A percentile compares a stretch with the other conserved stretches of the same genome.
Evolutionary conservation across 2,797 vertebrate genomes (phyloP).

Genomic region (Gambusia yucatana): DNA sequence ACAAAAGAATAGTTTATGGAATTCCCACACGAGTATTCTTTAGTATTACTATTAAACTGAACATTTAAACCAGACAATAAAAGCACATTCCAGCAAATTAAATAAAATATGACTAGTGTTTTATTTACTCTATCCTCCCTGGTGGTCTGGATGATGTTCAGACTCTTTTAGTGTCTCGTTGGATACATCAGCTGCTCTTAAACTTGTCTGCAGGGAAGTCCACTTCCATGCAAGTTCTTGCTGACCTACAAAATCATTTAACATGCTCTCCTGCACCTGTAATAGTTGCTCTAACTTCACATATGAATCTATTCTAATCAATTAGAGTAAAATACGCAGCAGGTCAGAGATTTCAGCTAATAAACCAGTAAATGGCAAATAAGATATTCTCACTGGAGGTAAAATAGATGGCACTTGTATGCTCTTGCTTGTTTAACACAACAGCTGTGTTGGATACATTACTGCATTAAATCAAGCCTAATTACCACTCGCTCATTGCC

Average conservation of each 20-base stretch:
- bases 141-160: slow-evolving; percentile 27
- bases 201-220: slow-evolving; percentile 18
- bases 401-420: slow-evolving; percentile 49
- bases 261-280: slow-evolving; percentile 2
- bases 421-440: slow-evolving; percentile 57
- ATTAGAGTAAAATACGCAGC: slow-evolving; percentile 42
- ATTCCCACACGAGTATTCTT: slow-evolving; percentile 37
- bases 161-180: slow-evolving; percentile 44
- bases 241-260: background rate
- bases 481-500: slow-evolving; percentile 69
- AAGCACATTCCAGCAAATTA: slow-evolving; percentile 46
- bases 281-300: slow-evolving; percentile 12
- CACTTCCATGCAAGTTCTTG: background rate
- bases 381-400: slow-evolving; percentile 65
- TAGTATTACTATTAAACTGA: slow-evolving; percentile 28
- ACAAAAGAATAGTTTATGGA: slow-evolving; percentile 5
- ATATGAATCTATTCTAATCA: slow-evolving; percentile 33
- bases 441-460: slow-evolving; percentile 69
- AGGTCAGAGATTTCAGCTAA: slow-evolving; percentile 44
- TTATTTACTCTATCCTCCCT: slow-evolving; percentile 43
- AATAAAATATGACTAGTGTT: slow-evolving; percentile 58
- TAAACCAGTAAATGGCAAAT: slow-evolving; percentile 34
- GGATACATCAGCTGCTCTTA: slow-evolving; percentile 35
- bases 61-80: slow-evolving; percentile 41
- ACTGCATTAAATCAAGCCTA: slow-evolving; percentile 74